phyloP scores from a whole-genome alignment of 2,888 invertebrate species.

The Bedellia somnulentella region DNA sequence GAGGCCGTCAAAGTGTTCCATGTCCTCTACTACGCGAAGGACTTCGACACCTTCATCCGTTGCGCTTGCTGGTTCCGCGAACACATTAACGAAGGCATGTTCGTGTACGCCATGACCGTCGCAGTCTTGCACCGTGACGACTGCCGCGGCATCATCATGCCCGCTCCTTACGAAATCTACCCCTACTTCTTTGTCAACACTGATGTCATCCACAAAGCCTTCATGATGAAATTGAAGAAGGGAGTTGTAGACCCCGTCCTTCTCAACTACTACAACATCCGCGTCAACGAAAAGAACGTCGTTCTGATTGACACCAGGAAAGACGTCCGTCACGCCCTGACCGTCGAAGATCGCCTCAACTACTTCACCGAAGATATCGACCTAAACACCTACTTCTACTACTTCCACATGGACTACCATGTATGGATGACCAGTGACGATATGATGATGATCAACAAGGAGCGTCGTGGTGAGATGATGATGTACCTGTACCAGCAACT shows the following conservation, averaged over 20 bases:
- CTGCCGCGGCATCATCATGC: conserved; percentile 66
- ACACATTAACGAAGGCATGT: conserved; percentile 73
- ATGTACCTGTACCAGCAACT: conserved; percentile 66
- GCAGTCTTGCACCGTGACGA: conserved; percentile 71
- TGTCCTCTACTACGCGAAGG: conserved; percentile 67
- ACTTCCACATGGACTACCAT: conserved; percentile 69
- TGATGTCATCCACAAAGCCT: conserved; percentile 69
- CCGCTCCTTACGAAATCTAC: conserved; percentile 75
- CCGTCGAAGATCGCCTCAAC: conserved; percentile 63
- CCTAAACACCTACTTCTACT: conserved; percentile 71
- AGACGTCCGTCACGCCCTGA: conserved; percentile 56
- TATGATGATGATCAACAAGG: conserved; percentile 42
- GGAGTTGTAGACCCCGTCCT: conserved; percentile 55
- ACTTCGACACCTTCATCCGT: conserved; percentile 68
- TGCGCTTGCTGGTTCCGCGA: conserved; percentile 72
- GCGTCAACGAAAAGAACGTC: conserved; percentile 54
- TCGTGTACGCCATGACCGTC: conserved; percentile 68
- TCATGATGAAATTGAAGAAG: conserved; percentile 65
- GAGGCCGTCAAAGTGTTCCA: conserved; percentile 66
- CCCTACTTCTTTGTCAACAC: conserved; percentile 76
- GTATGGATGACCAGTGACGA: conserved; percentile 65
- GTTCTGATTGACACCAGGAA: conserved; percentile 71
- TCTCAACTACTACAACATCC: conserved; percentile 51
- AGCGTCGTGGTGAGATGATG: conserved; percentile 59
- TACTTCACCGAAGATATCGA: conserved; percentile 81